Percentiles rank a stretch among this genome's conserved stretches.
phyloP scores from a whole-genome alignment of 2,888 invertebrate genomes.

The Folsomia manolachei region DNA sequence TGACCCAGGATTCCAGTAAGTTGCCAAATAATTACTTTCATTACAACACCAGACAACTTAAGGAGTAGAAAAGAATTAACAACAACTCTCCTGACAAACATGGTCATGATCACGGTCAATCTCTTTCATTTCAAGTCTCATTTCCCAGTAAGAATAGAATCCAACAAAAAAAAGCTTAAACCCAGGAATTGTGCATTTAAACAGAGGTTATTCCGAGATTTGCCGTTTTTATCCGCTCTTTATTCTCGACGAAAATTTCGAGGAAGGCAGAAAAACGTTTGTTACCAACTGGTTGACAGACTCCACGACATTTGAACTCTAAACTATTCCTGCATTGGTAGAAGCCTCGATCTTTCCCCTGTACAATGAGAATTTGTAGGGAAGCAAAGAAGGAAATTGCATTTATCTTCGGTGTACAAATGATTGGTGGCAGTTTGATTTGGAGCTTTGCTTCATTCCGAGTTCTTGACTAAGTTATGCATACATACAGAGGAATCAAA shows the following conservation, averaged over 20 bases:
- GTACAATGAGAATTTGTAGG: background rate
- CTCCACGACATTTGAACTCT: too few species aligned
- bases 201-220: background rate
- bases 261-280: background rate
- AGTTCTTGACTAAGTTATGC: background rate
- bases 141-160: background rate
- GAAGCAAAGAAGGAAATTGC: background rate
- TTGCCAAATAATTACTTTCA: conserved; percentile 49
- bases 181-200: background rate
- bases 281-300: too few species aligned
- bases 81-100: background rate
- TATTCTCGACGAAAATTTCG: background rate
- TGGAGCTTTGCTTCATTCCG: background rate
- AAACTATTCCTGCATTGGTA: too few species aligned
- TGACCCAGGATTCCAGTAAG: conserved; percentile 51
- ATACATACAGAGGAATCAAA: background rate
- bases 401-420: background rate
- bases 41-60: conserved; percentile 2
- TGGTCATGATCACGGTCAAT: background rate
- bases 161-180: background rate
- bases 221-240: background rate
- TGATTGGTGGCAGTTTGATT: background rate
- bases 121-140: background rate
- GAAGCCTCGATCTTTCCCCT: background rate
- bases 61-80: too few species aligned